Evolutionary conservation across 1,140 invertebrate genomes (phyloP).

Genomic region (Venturia canescens): DNA sequence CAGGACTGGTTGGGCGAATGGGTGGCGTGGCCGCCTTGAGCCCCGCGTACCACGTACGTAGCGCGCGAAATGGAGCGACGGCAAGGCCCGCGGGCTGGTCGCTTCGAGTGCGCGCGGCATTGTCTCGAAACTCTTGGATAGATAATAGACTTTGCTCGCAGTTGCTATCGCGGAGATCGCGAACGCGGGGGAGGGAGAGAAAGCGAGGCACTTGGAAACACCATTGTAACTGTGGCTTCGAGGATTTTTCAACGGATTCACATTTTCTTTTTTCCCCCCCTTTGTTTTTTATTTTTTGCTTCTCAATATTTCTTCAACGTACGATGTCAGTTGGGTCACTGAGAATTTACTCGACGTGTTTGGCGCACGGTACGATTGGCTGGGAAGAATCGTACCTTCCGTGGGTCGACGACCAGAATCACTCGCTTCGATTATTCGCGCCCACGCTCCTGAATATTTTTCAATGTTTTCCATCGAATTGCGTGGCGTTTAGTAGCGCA

Average conservation of each 20-base stretch:
- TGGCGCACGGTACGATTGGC: too few species aligned
- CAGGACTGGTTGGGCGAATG: neutral
- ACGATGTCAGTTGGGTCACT: too few species aligned
- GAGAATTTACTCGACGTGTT: too few species aligned
- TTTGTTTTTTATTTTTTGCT: too few species aligned
- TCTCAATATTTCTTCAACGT: too few species aligned
- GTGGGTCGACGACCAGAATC: too few species aligned
- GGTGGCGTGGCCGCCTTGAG: slow-evolving; percentile 33
- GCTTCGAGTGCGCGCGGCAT: slow-evolving; percentile 39
- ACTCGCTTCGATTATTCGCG: too few species aligned
- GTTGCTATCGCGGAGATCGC: slow-evolving; percentile 22
- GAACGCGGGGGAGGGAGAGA: neutral
- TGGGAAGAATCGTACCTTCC: too few species aligned
- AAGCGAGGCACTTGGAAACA: slow-evolving; percentile 27
- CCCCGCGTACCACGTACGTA: slow-evolving; percentile 15
- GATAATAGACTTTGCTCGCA: slow-evolving; percentile 42
- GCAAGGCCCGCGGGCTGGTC: slow-evolving; percentile 42
- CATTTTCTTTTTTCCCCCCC: too few species aligned
- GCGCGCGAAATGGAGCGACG: slow-evolving; percentile 43
- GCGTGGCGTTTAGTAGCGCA: too few species aligned
- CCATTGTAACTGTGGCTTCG: neutral
- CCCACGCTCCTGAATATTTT: too few species aligned
- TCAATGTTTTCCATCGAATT: too few species aligned
- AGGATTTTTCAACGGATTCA: neutral
- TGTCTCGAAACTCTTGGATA: slow-evolving; percentile 41